Conservation (phyloP, 2,113 vertebrate genomes). For the Nycticryphes semicollaris region DNA sequence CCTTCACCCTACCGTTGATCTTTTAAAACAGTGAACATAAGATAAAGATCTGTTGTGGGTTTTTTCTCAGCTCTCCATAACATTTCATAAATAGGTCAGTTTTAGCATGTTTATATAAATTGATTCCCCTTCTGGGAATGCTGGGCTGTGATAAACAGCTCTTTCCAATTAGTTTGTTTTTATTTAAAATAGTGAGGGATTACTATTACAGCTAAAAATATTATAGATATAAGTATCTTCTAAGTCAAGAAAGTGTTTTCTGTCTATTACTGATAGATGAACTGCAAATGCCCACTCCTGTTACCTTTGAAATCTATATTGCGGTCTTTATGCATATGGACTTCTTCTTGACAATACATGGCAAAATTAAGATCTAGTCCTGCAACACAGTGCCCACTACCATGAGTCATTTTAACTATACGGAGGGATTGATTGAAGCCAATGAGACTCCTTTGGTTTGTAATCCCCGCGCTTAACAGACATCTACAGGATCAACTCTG, state of each 20-base stretch:
- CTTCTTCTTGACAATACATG: neutral
- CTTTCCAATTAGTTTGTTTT: constrained; percentile 18
- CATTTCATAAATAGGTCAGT: constrained; percentile 43
- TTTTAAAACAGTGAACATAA: constrained; percentile 33
- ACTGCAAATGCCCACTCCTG: neutral
- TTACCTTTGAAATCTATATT: neutral
- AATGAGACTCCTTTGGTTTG: neutral
- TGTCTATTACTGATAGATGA: neutral
- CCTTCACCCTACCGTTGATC: neutral
- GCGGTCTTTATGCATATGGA: neutral
- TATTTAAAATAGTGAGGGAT: neutral
- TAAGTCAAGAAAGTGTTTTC: neutral
- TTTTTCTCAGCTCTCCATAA: constrained; percentile 14
- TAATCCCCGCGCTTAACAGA: neutral
- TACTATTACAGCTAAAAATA: constrained; percentile 35
- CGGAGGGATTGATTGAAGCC: neutral
- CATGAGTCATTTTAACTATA: neutral
- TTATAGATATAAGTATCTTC: neutral
- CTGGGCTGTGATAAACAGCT: constrained; percentile 16
- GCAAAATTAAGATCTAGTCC: neutral
- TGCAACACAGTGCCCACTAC: neutral
- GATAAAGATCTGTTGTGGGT: constrained; percentile 50
- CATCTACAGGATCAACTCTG: neutral
- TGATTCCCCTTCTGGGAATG: constrained; percentile 13
- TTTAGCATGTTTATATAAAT: constrained; percentile 51